Base-by-base conservation (phyloP, 35 echinoderm and acorn worm genomes). In the Hemicentrotus pulcherrimus region DNA sequence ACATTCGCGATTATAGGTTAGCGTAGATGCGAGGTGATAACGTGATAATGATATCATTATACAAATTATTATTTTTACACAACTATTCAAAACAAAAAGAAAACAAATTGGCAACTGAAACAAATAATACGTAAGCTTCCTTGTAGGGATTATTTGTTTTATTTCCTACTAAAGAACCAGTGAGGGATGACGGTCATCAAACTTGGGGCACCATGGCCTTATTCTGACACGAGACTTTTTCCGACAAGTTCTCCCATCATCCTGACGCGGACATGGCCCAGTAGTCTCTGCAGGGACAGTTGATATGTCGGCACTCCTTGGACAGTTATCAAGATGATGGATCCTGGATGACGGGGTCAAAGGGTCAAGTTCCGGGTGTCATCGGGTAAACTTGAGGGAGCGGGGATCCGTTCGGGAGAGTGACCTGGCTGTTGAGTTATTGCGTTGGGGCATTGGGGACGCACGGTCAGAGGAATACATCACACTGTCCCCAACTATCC, bases 361-460 rank as follows among this genome's bases (percentile, higher is more conserved):
- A 18, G 65, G 65, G 65, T 78, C 65, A n/a, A 78, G 65, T 78
- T 78, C 65, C n/a, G 65, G 65, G 65, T 78, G 65, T 78, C 65
- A 78, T 78, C 65, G 65, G 65, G 65, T 78, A 78, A 78, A 78
- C 65, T 28, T 78, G 65, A 78, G 65, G 65, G 65, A 78, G 65
- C n/a, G 65, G 28, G 24, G 65, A n/a, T 78, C 65, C 65, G 19
- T 18, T 78, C 65, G 19, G 65, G 65, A 78, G 65, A 78, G 19
- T 28, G 65, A 78, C 65, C 65, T 78, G 15, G 65, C 24, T 22
- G 65, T n/a, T 78, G 65, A 78, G 65, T 78, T 78, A 78, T 78
- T 78, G 65, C 65, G 65, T 78, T 28, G 19, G 65, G 65, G 65
- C 65, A 78, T 28, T 78, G 65, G 65, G 65, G 65, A 78, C 65